Percentiles rank a stretch among this genome's conserved stretches.
phyloP scores from a whole-genome alignment of 1,140 invertebrate species.

The Nasonia longicornis region DNA sequence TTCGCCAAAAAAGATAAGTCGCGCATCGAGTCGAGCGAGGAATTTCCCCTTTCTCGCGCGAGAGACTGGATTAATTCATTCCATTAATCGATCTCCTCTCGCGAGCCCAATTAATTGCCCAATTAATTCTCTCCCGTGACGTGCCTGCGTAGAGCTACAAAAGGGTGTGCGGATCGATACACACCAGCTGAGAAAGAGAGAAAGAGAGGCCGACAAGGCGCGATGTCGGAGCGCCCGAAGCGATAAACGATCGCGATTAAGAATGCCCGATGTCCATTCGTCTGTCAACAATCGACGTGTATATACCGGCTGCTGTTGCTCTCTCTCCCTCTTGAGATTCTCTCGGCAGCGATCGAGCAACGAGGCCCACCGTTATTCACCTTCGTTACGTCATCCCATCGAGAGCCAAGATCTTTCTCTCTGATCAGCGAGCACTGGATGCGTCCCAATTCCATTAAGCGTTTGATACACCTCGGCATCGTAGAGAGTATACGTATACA shows the following conservation, averaged over 20 bases:
- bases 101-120: conserved; percentile 15
- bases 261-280: conserved; percentile 43
- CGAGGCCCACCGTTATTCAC: conserved; percentile 1
- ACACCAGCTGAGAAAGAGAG: neutral
- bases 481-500: neutral
- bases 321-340: neutral
- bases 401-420: neutral
- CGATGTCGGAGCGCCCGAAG: neutral
- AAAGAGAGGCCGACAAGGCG: conserved; percentile 9
- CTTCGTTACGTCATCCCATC: conserved; percentile 31
- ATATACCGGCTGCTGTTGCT: neutral
- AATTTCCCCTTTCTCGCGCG: neutral
- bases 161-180: neutral
- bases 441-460: conserved; percentile 8
- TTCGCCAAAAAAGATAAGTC: neutral
- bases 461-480: neutral
- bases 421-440: no score
- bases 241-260: conserved; percentile 45
- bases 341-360: neutral
- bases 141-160: neutral
- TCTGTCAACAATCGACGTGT: conserved; percentile 38
- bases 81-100: neutral
- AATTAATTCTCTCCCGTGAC: conserved; percentile 19
- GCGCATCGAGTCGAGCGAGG: neutral
- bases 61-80: conserved; percentile 23